phyloP scores from a whole-genome alignment of 2,797 vertebrate genomes.

The Helarctos malayanus region DNA sequence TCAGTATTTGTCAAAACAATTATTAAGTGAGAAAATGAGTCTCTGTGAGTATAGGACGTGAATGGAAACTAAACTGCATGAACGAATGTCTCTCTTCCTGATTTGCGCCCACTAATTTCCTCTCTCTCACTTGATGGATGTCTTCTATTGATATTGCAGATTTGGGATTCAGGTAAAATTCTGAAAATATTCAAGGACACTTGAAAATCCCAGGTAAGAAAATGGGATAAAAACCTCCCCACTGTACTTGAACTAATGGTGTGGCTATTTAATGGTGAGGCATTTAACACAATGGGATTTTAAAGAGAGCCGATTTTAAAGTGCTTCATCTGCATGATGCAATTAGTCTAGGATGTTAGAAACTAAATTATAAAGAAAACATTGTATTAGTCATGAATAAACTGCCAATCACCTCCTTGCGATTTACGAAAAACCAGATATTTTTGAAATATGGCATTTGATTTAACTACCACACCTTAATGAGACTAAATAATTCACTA shows the following conservation, averaged over 20 bases:
- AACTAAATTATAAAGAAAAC: conserved; percentile 64
- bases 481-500: conserved; percentile 34
- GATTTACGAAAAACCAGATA: background rate
- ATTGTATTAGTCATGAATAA: conserved; percentile 36
- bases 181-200: background rate
- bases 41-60: background rate
- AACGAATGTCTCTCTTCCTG: background rate
- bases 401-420: conserved; percentile 29
- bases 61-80: background rate
- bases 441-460: conserved; percentile 13
- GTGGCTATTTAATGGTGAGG: background rate
- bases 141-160: background rate
- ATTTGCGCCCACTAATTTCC: background rate
- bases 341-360: conserved; percentile 63
- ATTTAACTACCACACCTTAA: conserved; percentile 47
- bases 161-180: background rate
- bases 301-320: conserved; percentile 53
- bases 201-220: background rate
- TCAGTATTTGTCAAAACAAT: background rate
- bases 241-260: background rate
- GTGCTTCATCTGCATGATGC: conserved; percentile 19
- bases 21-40: background rate
- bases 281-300: conserved; percentile 54
- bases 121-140: background rate
- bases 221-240: background rate